These are phyloP conservation scores for Mixornis gularis DNA, from an alignment of 2,113 vertebrate species.

Conservation along the genomic window DNA sequence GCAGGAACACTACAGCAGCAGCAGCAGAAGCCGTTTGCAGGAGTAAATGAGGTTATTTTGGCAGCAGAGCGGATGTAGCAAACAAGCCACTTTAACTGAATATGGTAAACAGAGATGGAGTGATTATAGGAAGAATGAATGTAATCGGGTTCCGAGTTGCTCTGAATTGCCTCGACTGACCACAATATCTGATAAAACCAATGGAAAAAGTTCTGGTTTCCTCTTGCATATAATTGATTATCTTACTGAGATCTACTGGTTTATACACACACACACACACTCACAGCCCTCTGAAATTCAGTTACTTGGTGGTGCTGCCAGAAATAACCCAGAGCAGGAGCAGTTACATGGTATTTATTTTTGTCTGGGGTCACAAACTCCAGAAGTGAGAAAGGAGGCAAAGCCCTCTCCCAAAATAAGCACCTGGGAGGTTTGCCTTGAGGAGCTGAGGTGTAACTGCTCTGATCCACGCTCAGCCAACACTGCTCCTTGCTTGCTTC, in stretches of 20 bases:
- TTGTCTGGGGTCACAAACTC: constrained; percentile 17
- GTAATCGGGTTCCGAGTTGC: constrained; percentile 72
- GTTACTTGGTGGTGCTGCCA: constrained; percentile 61
- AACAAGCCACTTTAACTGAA: constrained; percentile 85
- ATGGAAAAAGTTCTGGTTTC: constrained; percentile 88
- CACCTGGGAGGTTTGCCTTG: background rate
- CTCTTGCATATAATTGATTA: constrained; percentile 84
- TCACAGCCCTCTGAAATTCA: constrained; percentile 59
- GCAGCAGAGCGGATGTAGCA: constrained; percentile 74
- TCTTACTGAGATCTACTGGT: constrained; percentile 76
- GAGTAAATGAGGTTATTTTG: constrained; percentile 76
- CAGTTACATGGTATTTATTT: constrained; percentile 58
- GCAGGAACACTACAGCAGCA: constrained; percentile 17
- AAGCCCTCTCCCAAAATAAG: constrained; percentile 30
- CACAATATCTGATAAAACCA: constrained; percentile 87
- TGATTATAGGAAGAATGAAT: constrained; percentile 80
- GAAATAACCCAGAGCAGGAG: constrained; percentile 62
- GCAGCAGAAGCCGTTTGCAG: constrained; percentile 53
- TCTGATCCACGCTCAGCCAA: background rate
- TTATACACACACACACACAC: constrained; percentile 50
- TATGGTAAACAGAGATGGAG: constrained; percentile 80
- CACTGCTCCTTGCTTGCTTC: background rate
- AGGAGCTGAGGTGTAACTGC: background rate
- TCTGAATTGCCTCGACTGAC: constrained; percentile 77
- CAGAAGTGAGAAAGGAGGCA: constrained; percentile 41